Base-by-base conservation (phyloP, 1,140 invertebrate species). In the Metaphire vulgaris region DNA sequence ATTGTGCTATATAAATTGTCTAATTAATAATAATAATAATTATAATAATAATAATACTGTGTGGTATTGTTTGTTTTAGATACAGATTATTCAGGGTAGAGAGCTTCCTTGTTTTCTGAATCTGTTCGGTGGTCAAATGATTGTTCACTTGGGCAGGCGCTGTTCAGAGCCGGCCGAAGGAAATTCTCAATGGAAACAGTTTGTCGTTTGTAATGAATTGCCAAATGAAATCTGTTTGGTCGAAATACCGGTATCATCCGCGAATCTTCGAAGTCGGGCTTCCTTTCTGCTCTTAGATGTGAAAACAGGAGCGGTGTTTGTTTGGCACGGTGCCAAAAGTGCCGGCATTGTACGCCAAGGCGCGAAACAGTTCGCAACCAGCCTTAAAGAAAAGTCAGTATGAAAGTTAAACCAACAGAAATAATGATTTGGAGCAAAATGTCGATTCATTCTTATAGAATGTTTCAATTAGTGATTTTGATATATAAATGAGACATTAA, bases 251-350 rank as follows among this genome's bases (percentile, higher is more conserved):
- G 91, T 90, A 79, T 88, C 88, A 2, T 88, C 89, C 56, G 83
- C 88, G 30, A 91, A 91, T 80, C 85, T 97, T 33, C 87, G 94
- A 68, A 95, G 92, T 81, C 89, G 92, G 67, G 89, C 91, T 29
- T 93, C 91, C 1, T 88, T 93, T 78, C 77, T 93, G 29, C 83
- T 94, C n/a, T 83, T 93, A 21, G 90, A 94, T 80, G 88, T 88
- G 0, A 84, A 89, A 68, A 89, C 88, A 74, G 89, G 89, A 0
- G 83, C 86, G 68, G 80, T 93, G 1, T 91, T 90, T 80, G 85
- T 95, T 2, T 96, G 95, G 94, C 90, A 95, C 84, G 95, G 94
- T 21, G 87, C 88, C n/a, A n/a, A n/a, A n/a, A n/a, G n/a, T n/a
- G n/a, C n/a, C n/a, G n/a, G n/a, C n/a, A n/a, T n/a, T n/a, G n/a